Percentiles rank a stretch among this genome's conserved stretches.
phyloP scores from a whole-genome alignment of 2,888 invertebrate species.

The Caenorhabditis macrosperma region DNA sequence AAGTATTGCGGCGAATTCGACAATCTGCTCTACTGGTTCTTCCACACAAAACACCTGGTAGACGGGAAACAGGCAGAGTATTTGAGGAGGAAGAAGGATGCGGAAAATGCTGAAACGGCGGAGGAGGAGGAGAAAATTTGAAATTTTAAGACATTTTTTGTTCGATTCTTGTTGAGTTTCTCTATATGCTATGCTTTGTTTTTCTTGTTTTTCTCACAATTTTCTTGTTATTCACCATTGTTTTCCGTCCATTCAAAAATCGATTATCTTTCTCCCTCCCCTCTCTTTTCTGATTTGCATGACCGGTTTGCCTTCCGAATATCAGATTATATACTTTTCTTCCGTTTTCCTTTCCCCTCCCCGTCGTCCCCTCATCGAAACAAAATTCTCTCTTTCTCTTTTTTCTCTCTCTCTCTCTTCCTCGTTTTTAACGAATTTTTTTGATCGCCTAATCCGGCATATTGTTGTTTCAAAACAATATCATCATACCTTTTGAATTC shows the following conservation, averaged over 20 bases:
- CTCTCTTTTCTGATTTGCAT: conserved; percentile 18
- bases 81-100: conserved; percentile 16
- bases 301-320: conserved; percentile 18
- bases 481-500: too few relatives aligned
- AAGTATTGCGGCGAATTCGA: conserved; percentile 69
- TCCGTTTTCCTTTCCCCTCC: not conserved
- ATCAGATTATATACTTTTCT: not conserved
- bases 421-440: too few relatives aligned
- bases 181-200: not conserved
- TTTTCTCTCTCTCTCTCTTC: not conserved
- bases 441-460: too few relatives aligned
- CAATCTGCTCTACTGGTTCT: conserved; percentile 78
- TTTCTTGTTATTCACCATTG: not conserved
- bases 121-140: not conserved
- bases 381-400: not conserved
- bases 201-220: not conserved
- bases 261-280: not conserved
- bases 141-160: not conserved
- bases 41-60: conserved; percentile 68
- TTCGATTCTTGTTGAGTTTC: not conserved
- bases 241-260: not conserved
- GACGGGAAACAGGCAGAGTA: conserved; percentile 51
- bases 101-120: too few relatives aligned
- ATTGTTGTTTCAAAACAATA: not conserved
- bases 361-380: not conserved